Base-by-base conservation (phyloP, 2,113 vertebrate species). In the Galeopterus variegatus region DNA sequence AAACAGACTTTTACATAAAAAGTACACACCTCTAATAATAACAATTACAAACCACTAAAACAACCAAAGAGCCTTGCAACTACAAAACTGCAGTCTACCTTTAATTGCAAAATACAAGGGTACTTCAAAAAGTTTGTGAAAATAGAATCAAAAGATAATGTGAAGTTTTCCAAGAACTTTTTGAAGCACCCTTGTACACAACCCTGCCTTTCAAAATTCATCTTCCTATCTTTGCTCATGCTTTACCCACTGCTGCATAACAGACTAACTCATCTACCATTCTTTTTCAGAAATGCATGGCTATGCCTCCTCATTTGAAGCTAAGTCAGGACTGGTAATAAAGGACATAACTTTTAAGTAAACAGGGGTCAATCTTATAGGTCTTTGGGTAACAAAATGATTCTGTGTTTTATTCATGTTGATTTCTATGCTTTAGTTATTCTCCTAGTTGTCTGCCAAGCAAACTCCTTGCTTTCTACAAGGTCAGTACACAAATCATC, bases 141-240 rank as follows among this genome's bases (percentile, higher is more conserved):
- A 41, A 41, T 41, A 41, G 41, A 41, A 41, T 41, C 41, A 41
- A 41, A 41, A 41, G 41, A 41, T 41, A 41, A 41, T 41, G 41
- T 41, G 41, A 41, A 41, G 41, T 41, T 41, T 41, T 41, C 41
- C 41, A 41, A 41, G 41, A 41, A 41, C 41, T 41, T 41, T 41
- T 41, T 41, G 41, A 41, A 41, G 41, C 41, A 41, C 41, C 41
- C 41, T 41, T 41, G 41, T 41, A 85, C 54, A 18, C 64, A 76
- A 50, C 54, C 88, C 24, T 73, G 56, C 75, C 33, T 91, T 90
- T 91, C 62, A 96, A 93, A 94, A 77, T 84, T 48, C 36, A 58
- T 41, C 82, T 70, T 88, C 58, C 77, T 60, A 52, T 86, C 70
- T 90, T 87, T 67, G 79, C 33, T 92, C 10, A 52, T 1, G 6